Conservation (phyloP, 2,113 vertebrate species). For the Symphodus melops region DNA sequence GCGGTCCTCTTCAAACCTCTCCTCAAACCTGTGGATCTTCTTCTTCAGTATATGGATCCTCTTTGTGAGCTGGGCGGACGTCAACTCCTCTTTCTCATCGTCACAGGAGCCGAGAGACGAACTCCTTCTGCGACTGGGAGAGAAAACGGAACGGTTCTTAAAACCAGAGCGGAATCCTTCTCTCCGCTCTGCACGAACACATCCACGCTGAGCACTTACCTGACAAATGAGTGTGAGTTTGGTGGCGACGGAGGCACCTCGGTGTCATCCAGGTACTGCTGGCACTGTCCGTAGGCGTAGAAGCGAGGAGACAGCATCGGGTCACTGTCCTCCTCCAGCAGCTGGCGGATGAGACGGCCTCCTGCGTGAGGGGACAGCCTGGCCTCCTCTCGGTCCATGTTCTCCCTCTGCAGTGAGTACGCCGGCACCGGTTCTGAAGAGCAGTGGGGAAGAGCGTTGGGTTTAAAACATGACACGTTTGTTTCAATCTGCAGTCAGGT, state of each 20-base stretch:
- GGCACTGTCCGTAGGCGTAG: constrained; percentile 92
- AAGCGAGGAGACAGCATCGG: constrained; percentile 98
- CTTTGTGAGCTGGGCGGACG: constrained; percentile 91
- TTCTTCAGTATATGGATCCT: constrained; percentile 95
- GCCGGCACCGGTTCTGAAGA: constrained; percentile 89
- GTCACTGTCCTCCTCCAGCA: constrained; percentile 92
- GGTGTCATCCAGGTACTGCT: constrained; percentile 95
- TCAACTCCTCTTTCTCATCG: constrained; percentile 90
- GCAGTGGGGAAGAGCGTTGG: constrained; percentile 3
- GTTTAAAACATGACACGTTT: neutral
- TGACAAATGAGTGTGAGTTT: constrained; percentile 94
- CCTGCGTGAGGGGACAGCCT: constrained; percentile 90
- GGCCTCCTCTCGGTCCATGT: constrained; percentile 89
- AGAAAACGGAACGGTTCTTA: neutral
- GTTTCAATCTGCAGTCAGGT: neutral
- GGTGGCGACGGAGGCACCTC: constrained; percentile 99
- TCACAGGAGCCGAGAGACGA: constrained; percentile 94
- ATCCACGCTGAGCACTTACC: constrained; percentile 74
- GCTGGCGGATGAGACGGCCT: constrained; percentile 91
- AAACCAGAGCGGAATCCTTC: neutral
- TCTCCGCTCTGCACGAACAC: no score
- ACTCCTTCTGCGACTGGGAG: constrained; percentile 89
- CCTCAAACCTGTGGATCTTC: constrained; percentile 95
- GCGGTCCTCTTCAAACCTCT: constrained; percentile 94
- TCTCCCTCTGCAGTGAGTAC: constrained; percentile 89